phyloP scores from a whole-genome alignment of 2,888 invertebrate species.

The Agriopis leucophaearia region DNA sequence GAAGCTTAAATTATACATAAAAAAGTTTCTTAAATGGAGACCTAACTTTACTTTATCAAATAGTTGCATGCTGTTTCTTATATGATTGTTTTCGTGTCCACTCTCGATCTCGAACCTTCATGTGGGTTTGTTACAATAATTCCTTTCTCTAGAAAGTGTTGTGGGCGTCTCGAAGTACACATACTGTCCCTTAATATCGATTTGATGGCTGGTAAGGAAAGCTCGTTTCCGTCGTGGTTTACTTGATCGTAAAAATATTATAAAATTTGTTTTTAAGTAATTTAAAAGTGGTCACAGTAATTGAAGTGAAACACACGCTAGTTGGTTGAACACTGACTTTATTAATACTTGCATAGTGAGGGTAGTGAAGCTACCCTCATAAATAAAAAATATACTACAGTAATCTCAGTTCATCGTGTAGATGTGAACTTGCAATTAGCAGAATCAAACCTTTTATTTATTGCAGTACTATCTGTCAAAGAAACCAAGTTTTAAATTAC shows the following conservation, averaged over 20 bases:
- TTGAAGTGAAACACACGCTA: not conserved
- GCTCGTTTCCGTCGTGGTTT: slow-evolving; percentile 11
- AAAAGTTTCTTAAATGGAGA: not conserved
- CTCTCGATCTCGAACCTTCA: slow-evolving; percentile 16
- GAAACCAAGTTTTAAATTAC: slow-evolving; percentile 1
- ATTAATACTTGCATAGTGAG: no score
- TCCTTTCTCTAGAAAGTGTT: slow-evolving; percentile 48
- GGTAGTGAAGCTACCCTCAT: no score
- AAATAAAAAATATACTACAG: no score
- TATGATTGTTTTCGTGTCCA: slow-evolving; percentile 14
- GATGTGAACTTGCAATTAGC: not conserved
- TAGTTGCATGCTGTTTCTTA: not conserved
- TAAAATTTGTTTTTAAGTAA: no score
- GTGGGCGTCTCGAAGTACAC: slow-evolving; percentile 38
- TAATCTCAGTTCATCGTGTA: not conserved
- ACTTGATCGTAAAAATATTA: not conserved
- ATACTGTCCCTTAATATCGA: slow-evolving; percentile 39
- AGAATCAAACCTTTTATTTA: not conserved
- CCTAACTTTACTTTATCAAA: not conserved
- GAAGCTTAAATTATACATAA: not conserved
- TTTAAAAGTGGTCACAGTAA: no score
- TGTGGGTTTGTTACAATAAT: slow-evolving; percentile 35
- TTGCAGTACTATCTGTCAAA: not conserved
- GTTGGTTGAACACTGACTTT: no score
- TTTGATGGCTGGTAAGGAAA: slow-evolving; percentile 28